Base-by-base conservation (phyloP, 2,888 invertebrate species). In the Agrochola lota region DNA sequence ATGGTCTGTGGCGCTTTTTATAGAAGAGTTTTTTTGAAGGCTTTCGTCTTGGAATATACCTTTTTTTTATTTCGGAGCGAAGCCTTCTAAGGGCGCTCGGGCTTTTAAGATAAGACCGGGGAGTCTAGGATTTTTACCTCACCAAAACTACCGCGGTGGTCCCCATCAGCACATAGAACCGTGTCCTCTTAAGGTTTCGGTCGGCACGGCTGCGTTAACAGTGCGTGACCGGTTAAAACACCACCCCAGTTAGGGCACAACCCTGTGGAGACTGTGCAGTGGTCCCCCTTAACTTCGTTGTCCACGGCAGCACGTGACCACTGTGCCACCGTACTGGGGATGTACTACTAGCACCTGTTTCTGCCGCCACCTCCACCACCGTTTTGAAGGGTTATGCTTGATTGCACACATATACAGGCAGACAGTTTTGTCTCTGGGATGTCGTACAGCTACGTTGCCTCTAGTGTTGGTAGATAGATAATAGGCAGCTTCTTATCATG, bases 361-460 rank as follows among this genome's bases (percentile, higher is more conserved):
- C n/a, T 3, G 11, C n/a, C 9, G 20, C n/a, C 6, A 0, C 9
- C 0, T 0, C 3, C 9, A 15, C 17, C 9, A 43, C 5, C 6
- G 11, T 66, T 43, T 64, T n/a, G 17, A 9, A n/a, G 9, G 17
- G 17, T 43, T n/a, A 9, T 43, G 40, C 5, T 15, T 17, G n/a
- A 17, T 40, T 43, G 9, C 11, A 6, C 20, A 6, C 0, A 0
- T 30, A 46, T 26, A 20, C 17, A 20, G 11, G 20, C 7, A n/a
- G 17, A 66, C n/a, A 46, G 20, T 11, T 26, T 20, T 3, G 9
- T 40, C 9, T 26, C 20, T 66, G 1, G 3, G 0, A 20, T 11
- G n/a, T 15, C 40, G 5, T 8, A 63, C 5, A 43, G 11, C 11
- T 46, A 7, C 11, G 1, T 26, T 26, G 7, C 20, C 7, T 46